Percentiles rank a stretch among this genome's conserved stretches.
Evolutionary conservation across 2,113 vertebrate species (phyloP).

Genomic region (Heterotis niloticus): DNA sequence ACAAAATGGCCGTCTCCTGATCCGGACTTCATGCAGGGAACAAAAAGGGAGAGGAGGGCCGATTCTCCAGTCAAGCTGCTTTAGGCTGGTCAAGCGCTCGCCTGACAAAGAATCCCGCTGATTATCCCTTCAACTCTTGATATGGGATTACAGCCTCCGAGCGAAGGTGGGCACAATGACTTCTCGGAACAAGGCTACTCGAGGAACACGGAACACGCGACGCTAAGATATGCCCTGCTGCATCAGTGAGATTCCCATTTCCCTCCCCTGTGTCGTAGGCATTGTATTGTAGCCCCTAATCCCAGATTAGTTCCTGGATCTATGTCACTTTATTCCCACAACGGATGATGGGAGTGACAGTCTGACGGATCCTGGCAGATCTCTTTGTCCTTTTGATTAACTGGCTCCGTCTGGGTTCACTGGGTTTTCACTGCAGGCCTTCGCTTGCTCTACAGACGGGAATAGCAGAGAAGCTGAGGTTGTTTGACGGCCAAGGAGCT

Average conservation of each 20-base stretch:
- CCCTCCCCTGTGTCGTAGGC: slow-evolving; percentile 5
- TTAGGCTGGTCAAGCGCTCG: slow-evolving; percentile 51
- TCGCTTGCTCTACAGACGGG: background rate
- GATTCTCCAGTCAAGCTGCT: slow-evolving; percentile 34
- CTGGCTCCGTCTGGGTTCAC: background rate
- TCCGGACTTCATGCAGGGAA: background rate
- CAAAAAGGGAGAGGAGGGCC: background rate
- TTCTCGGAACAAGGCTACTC: slow-evolving; percentile 46
- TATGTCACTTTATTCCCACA: slow-evolving; percentile 19
- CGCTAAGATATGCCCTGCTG: background rate
- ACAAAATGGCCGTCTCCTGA: background rate
- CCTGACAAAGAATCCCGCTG: slow-evolving; percentile 57
- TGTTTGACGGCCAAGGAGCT: too few species aligned
- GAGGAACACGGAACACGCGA: slow-evolving; percentile 34
- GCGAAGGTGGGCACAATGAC: slow-evolving; percentile 58
- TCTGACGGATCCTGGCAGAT: background rate
- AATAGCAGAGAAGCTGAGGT: too few species aligned
- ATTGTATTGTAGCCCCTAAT: slow-evolving; percentile 17
- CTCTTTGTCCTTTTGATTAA: slow-evolving; percentile 17
- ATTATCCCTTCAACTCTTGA: slow-evolving; percentile 54
- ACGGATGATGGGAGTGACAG: slow-evolving; percentile 2
- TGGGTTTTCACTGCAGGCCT: background rate
- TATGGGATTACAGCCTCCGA: slow-evolving; percentile 63
- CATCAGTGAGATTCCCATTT: slow-evolving; percentile 15
- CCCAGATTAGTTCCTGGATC: slow-evolving; percentile 25